Evolutionary conservation across 53 echinoderm and acorn worm species (phyloP), one percentile per base, ranked within the genome.

Genomic region (Arbacia lixula): DNA sequence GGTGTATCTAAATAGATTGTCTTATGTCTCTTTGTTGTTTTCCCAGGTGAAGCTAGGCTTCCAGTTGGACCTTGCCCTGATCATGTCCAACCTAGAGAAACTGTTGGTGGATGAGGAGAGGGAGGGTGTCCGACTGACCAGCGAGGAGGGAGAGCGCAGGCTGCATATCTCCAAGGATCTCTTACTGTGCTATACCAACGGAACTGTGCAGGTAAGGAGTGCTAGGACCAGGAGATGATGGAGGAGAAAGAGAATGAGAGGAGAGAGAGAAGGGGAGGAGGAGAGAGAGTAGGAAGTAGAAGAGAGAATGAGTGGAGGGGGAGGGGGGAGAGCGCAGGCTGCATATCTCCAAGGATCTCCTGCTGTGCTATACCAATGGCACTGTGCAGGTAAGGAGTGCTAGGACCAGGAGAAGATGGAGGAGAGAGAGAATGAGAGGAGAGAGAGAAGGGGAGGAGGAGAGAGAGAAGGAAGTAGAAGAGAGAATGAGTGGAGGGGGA

Each of bases 351-450:
- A 62, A 86, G 62, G 86, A 98, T 79, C 76, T 98, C 49, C 69
- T 88, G 57, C 88, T 98, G 46, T 62, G 89, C 17, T 98, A 94
- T 83, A 98, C 92, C 50, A 98, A 98, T 80, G 69, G 61, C 36
- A 90, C 94, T 6, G 71, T 94, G 35, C 99, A 98, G 94, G 99
- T 98, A 61, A 55, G 60, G 40, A 61, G n/a, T n/a, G n/a, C n/a
- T n/a, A n/a, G n/a, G n/a, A n/a, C n/a, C n/a, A n/a, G n/a, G n/a
- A n/a, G n/a, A n/a, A n/a, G n/a, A n/a, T n/a, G n/a, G n/a, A n/a
- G n/a, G n/a, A n/a, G n/a, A n/a, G n/a, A n/a, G n/a, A n/a, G n/a
- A n/a, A n/a, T n/a, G n/a, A n/a, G n/a, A n/a, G n/a, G n/a, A n/a
- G n/a, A n/a, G n/a, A n/a, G n/a, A n/a, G n/a, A n/a, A n/a, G n/a